Conservation (phyloP, 1,140 invertebrate species). For the Heliconius hermathena region DNA sequence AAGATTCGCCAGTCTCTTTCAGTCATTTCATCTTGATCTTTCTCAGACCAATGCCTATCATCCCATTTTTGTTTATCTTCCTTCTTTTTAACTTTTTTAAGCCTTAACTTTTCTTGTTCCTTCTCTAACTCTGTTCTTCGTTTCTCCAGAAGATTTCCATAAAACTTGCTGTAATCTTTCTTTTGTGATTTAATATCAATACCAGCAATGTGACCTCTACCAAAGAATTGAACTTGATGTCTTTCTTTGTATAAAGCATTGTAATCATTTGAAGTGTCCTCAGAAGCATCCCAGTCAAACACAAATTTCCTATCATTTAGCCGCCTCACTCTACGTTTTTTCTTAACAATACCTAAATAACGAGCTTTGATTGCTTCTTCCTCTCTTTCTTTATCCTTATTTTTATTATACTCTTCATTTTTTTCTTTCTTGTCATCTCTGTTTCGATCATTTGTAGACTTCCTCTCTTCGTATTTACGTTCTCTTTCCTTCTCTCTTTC, state of each 20-base stretch:
- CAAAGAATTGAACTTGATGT: constrained; percentile 98
- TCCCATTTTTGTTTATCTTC: constrained; percentile 99
- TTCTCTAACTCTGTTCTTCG: constrained; percentile 98
- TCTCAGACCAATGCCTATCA: constrained; percentile 99
- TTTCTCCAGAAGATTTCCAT: constrained; percentile 97
- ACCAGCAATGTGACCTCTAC: constrained; percentile 97
- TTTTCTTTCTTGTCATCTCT: constrained; percentile 74
- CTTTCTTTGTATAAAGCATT: constrained; percentile 98
- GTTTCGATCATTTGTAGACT: constrained; percentile 57
- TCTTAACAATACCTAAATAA: constrained; percentile 97
- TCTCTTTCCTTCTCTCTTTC: constrained; percentile 70
- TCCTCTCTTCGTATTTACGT: constrained; percentile 70
- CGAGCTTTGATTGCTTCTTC: constrained; percentile 96
- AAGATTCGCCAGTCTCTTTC: constrained; percentile 99
- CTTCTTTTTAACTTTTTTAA: constrained; percentile 97
- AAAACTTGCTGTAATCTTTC: constrained; percentile 98
- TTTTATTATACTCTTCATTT: constrained; percentile 82
- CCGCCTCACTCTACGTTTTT: constrained; percentile 94
- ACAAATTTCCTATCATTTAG: constrained; percentile 99
- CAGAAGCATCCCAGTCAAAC: constrained; percentile 99
- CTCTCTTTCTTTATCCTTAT: constrained; percentile 95
- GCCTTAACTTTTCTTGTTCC: constrained; percentile 96
- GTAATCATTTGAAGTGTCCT: constrained; percentile 99
- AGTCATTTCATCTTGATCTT: constrained; percentile 96
- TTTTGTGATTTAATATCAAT: constrained; percentile 99